Percentiles rank a stretch among this genome's conserved stretches.
These are phyloP conservation scores for Gadopsis marmoratus DNA, from an alignment of 2,797 vertebrate species.

Conservation along the genomic window DNA sequence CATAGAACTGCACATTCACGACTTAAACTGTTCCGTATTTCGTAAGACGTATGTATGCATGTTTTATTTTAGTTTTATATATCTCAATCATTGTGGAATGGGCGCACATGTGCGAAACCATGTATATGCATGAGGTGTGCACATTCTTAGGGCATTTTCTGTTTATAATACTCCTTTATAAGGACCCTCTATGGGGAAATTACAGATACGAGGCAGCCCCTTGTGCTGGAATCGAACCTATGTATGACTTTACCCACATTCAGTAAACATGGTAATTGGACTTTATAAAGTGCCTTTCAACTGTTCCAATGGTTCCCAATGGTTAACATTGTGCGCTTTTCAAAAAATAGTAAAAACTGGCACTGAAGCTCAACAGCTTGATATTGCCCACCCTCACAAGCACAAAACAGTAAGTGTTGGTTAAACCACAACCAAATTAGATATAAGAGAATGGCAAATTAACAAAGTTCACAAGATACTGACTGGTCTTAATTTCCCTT, in stretches of 20 bases:
- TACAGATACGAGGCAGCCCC: too few species aligned
- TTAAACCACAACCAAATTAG: not conserved
- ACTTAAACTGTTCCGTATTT: too few species aligned
- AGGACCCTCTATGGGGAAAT: too few species aligned
- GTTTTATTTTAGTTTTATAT: not conserved
- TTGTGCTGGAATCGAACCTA: too few species aligned
- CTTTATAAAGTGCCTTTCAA: too few species aligned
- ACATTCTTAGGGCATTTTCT: not conserved
- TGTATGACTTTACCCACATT: too few species aligned
- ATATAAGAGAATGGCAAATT: not conserved
- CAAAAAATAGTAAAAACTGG: not conserved
- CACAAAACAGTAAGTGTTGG: not conserved
- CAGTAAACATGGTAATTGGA: too few species aligned
- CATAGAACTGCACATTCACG: too few species aligned
- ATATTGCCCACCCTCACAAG: not conserved
- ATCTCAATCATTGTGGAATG: not conserved
- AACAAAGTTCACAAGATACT: slow-evolving; percentile 1
- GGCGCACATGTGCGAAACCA: not conserved
- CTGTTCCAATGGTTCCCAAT: too few species aligned
- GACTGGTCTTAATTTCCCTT: slow-evolving; percentile 3
- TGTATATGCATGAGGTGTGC: too few species aligned
- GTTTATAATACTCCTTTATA: too few species aligned
- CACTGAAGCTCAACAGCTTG: not conserved
- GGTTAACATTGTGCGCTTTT: too few species aligned
- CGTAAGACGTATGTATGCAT: not conserved